These are phyloP conservation scores for Conus betulinus DNA, from an alignment of 1,140 invertebrate genomes.

Conservation along the genomic window DNA sequence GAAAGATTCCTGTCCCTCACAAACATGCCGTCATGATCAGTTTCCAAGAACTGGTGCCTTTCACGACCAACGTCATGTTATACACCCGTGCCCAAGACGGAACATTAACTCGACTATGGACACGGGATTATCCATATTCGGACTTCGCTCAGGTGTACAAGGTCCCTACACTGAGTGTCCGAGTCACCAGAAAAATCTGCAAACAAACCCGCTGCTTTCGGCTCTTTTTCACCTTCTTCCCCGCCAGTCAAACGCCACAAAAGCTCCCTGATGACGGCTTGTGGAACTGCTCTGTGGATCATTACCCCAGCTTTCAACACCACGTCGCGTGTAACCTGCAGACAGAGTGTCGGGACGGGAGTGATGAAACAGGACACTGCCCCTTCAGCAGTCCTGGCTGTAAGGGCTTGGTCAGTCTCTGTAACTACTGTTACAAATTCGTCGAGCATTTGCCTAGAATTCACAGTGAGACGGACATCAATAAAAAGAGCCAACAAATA, in stretches of 20 bases:
- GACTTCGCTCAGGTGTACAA: neutral
- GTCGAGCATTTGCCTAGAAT: neutral
- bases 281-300: conserved; percentile 7
- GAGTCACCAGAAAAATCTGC: neutral
- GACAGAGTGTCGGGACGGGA: too few relatives aligned
- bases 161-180: neutral
- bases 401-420: too few relatives aligned
- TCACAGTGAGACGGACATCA: neutral
- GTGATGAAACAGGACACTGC: too few relatives aligned
- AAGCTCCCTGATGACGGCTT: neutral
- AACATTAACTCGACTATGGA: neutral
- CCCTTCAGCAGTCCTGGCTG: too few relatives aligned
- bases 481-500: neutral
- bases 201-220: neutral
- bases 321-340: too few relatives aligned
- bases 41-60: neutral
- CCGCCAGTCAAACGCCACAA: neutral
- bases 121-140: neutral
- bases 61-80: neutral
- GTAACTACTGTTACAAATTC: too few relatives aligned
- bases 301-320: too few relatives aligned
- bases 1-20: neutral
- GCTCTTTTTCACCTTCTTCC: neutral
- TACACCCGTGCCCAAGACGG: neutral
- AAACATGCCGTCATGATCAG: too few relatives aligned